Evolutionary conservation across 2,888 invertebrate genomes (phyloP), one percentile per base, ranked within the genome.

Genomic region (Sipha maydis): DNA sequence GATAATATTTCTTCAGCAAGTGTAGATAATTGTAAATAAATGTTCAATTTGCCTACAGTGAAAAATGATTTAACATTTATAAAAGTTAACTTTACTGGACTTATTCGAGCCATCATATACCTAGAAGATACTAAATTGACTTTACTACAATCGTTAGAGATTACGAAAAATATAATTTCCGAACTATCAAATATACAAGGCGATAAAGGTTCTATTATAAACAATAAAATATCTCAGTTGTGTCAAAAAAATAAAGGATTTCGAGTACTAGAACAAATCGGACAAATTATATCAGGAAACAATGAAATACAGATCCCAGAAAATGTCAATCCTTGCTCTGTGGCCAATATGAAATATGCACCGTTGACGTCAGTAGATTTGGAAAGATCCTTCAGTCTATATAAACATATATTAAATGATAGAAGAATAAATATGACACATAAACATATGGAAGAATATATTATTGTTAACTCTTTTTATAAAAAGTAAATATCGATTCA

Each of bases 1-100:
- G n/a, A 76, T 76, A 14, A 76, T 76, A 41, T 41, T n/a, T n/a
- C n/a, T 41, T 76, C 76, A 41, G 76, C 41, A n/a, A n/a, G 76
- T 76, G 76, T 76, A n/a, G 11, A 41, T 41, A 76, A 9, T 28
- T 76, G 76, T 56, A 78, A 78, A 78, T 28, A 56, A 19, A 56
- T 78, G 78, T 56, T 78, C 11, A 78, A 31, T 78, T 78, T 56
- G 31, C 5, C 11, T 56, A 19, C 56, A 19, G 56, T 78, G 31
- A 78, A 78, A 78, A 78, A 78, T 31, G 78, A 78, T 78, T 78
- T 78, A 56, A 56, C 28, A 78, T 76, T 76, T 76, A 76, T 76
- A 9, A 19, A 38, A 76, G 41, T 76, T 41, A 19, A 76, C 41
- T 76, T 76, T 76, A 41, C 76, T 76, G n/a, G 41, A 9, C 41